Evolutionary conservation across 2,113 vertebrate species (phyloP), one percentile per base, ranked within the genome.

Genomic region (Sus scrofa): DNA sequence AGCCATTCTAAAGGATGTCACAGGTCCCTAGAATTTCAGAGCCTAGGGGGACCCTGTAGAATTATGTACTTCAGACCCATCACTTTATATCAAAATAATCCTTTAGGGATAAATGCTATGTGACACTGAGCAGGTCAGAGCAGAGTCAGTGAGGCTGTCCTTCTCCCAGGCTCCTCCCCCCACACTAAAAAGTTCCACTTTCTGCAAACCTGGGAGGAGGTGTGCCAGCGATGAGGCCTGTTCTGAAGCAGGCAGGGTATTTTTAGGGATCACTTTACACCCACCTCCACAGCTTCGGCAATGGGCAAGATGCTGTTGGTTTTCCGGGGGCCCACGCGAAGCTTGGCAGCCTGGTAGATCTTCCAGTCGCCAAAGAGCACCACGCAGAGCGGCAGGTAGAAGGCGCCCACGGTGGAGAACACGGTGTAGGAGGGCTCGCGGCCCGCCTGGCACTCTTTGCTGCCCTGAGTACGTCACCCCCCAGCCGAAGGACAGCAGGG

Each of bases 321-420:
- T 98, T 99, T 99, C 70, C 98, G 98, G 74, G 99, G 99, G 2
- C 99, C 99, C 6, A 99, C 99, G 30, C 99, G 99, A 95, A 99
- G 99, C 97, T 99, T 99, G 96, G 99, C 99, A 0, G 99, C 99
- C 98, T 99, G 99, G 99, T 99, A 99, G 98, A 99, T 99, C 98
- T 99, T 99, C 99, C 99, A 99, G 96, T 99, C 99, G n/a, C 99
- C 99, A 67, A 99, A 99, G 1, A 99, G 99, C 93, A 99, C 99
- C 86, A 99, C 99, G 0, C 99, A 99, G 20, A 99, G 99, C 0
- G 99, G 99, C 92, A 99, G 97, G 97, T 99, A 99, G 98, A 99
- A 99, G 0, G 99, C 99, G 8, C 99, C 99, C 77, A 99, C 99
- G 34, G 99, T 99, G 97, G 99, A 99, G 98, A 99, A 99, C 97